These are phyloP conservation scores for Melanotaenia duboulayi DNA, from an alignment of 2,113 vertebrate species.

Conservation along the genomic window DNA sequence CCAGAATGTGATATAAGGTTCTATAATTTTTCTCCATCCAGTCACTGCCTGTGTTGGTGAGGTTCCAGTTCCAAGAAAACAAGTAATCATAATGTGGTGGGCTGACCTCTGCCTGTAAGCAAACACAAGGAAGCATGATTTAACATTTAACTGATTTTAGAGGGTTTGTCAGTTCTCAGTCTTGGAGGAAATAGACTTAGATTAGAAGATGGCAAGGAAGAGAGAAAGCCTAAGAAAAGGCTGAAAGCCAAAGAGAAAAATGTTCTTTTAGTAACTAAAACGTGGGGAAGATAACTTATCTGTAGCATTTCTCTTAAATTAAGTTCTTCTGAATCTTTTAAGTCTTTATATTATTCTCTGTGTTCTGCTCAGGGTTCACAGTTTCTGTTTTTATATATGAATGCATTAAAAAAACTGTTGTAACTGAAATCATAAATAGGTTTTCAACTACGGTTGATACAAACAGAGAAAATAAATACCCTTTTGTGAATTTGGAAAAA, in stretches of 20 bases:
- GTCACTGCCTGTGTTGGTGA: conserved; percentile 10
- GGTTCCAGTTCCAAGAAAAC: conserved; percentile 59
- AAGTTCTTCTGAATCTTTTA: too few relatives aligned
- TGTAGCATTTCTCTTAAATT: too few relatives aligned
- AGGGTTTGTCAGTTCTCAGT: not conserved
- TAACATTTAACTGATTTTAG: not conserved
- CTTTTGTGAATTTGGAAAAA: too few relatives aligned
- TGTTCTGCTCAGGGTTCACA: too few relatives aligned
- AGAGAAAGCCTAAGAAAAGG: too few relatives aligned
- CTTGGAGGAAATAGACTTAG: not conserved
- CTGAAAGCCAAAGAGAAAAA: too few relatives aligned
- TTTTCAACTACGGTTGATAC: not conserved
- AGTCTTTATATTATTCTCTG: too few relatives aligned
- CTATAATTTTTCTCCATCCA: conserved; percentile 13
- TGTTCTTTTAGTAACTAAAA: too few relatives aligned
- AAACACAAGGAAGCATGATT: conserved; percentile 23
- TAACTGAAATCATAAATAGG: not conserved
- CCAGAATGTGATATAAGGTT: conserved; percentile 34
- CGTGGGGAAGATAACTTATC: too few relatives aligned
- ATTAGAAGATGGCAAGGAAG: too few relatives aligned
- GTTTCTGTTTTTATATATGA: too few relatives aligned
- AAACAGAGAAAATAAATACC: not conserved
- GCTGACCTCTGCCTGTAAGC: conserved; percentile 91
- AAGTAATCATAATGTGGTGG: conserved; percentile 91
- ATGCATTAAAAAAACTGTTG: too few relatives aligned